Conservation (phyloP, 1,140 invertebrate species). For the Capitella teleta region DNA sequence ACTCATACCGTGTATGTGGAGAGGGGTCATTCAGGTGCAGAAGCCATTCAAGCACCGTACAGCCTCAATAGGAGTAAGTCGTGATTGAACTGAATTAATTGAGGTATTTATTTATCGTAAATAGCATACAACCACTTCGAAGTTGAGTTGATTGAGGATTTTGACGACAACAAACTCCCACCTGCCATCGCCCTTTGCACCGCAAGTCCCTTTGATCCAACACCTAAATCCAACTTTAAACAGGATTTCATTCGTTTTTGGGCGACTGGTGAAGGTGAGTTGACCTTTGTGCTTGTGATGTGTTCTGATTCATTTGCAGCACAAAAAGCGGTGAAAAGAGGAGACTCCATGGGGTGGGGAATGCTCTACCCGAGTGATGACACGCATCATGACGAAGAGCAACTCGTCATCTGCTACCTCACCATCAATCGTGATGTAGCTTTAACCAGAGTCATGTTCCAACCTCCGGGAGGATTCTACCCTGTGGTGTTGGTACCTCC, state of each 20-base stretch:
- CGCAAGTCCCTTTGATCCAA: slow-evolving; percentile 27
- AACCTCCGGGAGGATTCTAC: slow-evolving; percentile 34
- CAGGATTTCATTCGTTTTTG: slow-evolving; percentile 33
- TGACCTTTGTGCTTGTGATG: not conserved
- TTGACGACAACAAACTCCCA: slow-evolving; percentile 18
- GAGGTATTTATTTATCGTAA: not conserved
- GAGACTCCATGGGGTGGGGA: slow-evolving; percentile 26
- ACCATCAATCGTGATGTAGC: slow-evolving; percentile 29
- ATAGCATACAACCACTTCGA: slow-evolving; percentile 35
- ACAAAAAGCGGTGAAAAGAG: slow-evolving; percentile 14
- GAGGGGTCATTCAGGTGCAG: slow-evolving; percentile 15
- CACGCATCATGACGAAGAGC: slow-evolving; percentile 20
- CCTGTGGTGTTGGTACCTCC: slow-evolving; percentile 26
- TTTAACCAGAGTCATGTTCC: slow-evolving; percentile 26
- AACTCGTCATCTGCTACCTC: slow-evolving; percentile 33
- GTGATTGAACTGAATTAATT: not conserved
- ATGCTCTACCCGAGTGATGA: slow-evolving; percentile 14
- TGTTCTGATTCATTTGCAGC: slow-evolving; percentile 7
- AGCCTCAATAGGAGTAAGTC: slow-evolving; percentile 25
- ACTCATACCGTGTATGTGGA: slow-evolving; percentile 19
- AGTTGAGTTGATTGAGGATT: slow-evolving; percentile 25
- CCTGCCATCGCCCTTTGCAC: slow-evolving; percentile 31
- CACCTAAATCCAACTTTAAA: slow-evolving; percentile 24
- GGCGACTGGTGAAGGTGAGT: slow-evolving; percentile 25
- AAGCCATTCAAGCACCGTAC: slow-evolving; percentile 26